These are phyloP conservation scores for Ethmia dodecea DNA, from an alignment of 2,888 invertebrate genomes.

Conservation along the genomic window DNA sequence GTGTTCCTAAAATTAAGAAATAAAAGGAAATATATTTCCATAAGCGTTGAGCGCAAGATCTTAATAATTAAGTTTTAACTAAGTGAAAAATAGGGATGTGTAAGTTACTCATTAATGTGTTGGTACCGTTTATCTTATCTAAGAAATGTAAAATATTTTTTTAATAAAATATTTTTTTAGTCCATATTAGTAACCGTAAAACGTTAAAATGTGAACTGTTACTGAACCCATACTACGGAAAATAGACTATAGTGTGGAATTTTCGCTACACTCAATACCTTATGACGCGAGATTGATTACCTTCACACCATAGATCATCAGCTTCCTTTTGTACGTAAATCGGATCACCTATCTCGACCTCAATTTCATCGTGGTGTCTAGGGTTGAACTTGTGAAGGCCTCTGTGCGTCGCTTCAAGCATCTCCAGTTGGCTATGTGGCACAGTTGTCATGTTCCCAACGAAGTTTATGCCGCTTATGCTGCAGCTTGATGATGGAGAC, in stretches of 20 bases:
- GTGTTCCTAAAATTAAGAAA: no score
- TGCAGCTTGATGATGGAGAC: slow-evolving; percentile 79
- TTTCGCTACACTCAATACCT: no score
- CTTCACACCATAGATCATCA: slow-evolving; percentile 98
- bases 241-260: slow-evolving; percentile 14
- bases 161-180: no score
- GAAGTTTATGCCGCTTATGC: slow-evolving; percentile 73
- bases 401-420: slow-evolving; percentile 95
- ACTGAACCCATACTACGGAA: not conserved
- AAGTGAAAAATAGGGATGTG: no score
- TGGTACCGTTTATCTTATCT: no score
- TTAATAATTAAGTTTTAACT: no score
- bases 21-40: no score
- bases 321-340: slow-evolving; percentile 97
- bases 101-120: no score
- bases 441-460: slow-evolving; percentile 82
- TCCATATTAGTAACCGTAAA: slow-evolving; percentile 1
- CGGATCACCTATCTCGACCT: slow-evolving; percentile 98
- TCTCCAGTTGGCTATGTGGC: slow-evolving; percentile 88
- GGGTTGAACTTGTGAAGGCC: slow-evolving; percentile 97
- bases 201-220: not conserved
- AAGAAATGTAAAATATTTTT: no score
- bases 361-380: slow-evolving; percentile 96
- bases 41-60: no score
- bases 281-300: slow-evolving; percentile 75